Base-by-base conservation (phyloP, 1,140 invertebrate genomes). In the Seison nebaliae region DNA sequence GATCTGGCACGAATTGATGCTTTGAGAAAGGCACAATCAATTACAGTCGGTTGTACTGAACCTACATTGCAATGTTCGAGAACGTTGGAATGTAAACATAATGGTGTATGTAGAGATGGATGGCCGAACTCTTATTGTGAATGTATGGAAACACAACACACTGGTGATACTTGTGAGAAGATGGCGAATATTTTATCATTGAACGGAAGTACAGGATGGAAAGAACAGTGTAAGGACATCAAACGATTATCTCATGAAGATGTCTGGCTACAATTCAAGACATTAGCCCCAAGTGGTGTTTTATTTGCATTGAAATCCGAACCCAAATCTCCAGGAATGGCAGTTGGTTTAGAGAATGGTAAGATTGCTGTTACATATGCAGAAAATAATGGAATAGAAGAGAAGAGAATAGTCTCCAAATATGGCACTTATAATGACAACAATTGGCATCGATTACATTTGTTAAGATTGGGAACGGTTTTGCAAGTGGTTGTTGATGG, bases 221-320 rank as follows among this genome's bases (percentile, higher is more conserved):
- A 39, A 23, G 24, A 23, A 18, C 6, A 32, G 7, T n/a, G 22
- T 1, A 31, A 31, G n/a, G 29, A 23, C 11, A 12, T 18, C n/a
- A 11, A 7, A 1, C 12, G 23, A 24, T 32, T 28, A 17, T 33
- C 29, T 7, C 6, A 12, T 14, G 37, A 39, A 9, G 14, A 23
- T 14, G 15, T 39, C 6, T 24, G 19, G 4, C 30, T 39, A 8
- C 14, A 30, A 19, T 39, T 39, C 7, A 12, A 21, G 2, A 39
- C 37, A 7, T 17, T 28, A 17, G 6, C 33, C 19, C 16, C 28
- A 31, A 34, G 33, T 15, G 37, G 37, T 32, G 29, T 39, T 22
- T 12, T 39, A 23, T 39, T 39, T 18, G 17, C 37, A 1, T 21
- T 39, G 5, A 39, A 39, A 39, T 32, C 31, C 26, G 21, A 28